Conservation (phyloP, 2,113 vertebrate genomes). For the Perccottus glenii region DNA sequence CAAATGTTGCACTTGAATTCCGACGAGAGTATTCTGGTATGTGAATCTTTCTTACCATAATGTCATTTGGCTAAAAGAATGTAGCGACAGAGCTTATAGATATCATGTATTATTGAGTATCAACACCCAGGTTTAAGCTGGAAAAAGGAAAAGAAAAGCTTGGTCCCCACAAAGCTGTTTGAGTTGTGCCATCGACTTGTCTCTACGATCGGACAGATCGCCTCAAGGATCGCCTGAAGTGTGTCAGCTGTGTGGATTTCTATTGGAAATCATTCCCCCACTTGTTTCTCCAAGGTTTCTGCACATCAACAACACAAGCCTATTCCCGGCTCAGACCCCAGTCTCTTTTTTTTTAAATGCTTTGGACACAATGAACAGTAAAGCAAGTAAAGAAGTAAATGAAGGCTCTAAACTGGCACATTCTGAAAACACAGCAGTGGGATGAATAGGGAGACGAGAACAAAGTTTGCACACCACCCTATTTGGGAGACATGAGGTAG, state of each 20-base stretch:
- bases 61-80: constrained; percentile 14
- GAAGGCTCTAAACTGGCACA: constrained; percentile 7
- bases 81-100: constrained; percentile 5
- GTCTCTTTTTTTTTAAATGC: constrained; percentile 19
- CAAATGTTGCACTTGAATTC: constrained; percentile 19
- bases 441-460: background rate
- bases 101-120: constrained; percentile 27
- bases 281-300: constrained; percentile 65
- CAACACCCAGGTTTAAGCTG: constrained; percentile 20
- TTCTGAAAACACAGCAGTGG: background rate
- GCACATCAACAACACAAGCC: constrained; percentile 55
- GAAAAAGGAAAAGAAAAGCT: constrained; percentile 17
- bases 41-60: background rate
- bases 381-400: constrained; percentile 15
- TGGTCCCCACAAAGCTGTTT: constrained; percentile 19
- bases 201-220: constrained; percentile 50
- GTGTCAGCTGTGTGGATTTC: constrained; percentile 58
- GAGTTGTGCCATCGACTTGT: constrained; percentile 54
- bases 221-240: constrained; percentile 57
- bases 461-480: background rate
- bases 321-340: constrained; percentile 28
- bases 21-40: background rate
- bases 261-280: constrained; percentile 74
- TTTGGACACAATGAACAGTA: constrained; percentile 23
- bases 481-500: too few species aligned